Evolutionary conservation across 2,888 invertebrate species (phyloP), one percentile per base, ranked within the genome.

Genomic region (Noctua janthina): DNA sequence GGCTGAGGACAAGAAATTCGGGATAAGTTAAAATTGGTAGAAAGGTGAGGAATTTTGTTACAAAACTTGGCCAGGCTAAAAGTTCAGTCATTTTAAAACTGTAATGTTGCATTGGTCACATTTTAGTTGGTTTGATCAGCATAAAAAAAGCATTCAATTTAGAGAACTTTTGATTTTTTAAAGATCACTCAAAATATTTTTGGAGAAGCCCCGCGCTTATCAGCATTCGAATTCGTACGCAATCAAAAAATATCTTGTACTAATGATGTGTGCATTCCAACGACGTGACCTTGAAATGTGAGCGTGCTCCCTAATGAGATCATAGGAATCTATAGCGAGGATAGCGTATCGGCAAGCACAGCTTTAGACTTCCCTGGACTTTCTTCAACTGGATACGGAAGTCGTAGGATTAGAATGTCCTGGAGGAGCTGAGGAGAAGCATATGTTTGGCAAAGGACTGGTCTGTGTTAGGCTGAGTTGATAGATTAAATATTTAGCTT

Each of bases 1-100:
- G 29, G 91, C 96, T 97, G 94, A 1, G 93, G 76, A 93, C 75
- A 88, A 88, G n/a, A 67, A 75, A n/a, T 69, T 29, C 0, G 20
- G 35, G 0, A 54, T 59, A 20, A 59, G 20, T 72, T 39, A 43
- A 46, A 39, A 51, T 70, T 77, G 20, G 23, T 29, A 29, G 1
- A 17, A 4, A 59, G 15, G 6, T 17, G 8, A 0, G 66, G 23
- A 1, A 5, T 35, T 35, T 10, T 66, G 59, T 56, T 43, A 6
- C 8, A 6, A 39, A 20, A 2, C 56, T 64, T 76, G 35, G 10
- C 49, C 23, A 51, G 35, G 20, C 3, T 29, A 20, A 29, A 23
- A 15, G 8, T 23, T 43, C 20, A 3, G 10, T 29, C 1, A 49
- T 43, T n/a, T 39, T 8, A n/a, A 49, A 17, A 71, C n/a, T 13